These are phyloP conservation scores for Geopemphigus sp. DNA, from an alignment of 1,140 invertebrate genomes.

Conservation along the genomic window DNA sequence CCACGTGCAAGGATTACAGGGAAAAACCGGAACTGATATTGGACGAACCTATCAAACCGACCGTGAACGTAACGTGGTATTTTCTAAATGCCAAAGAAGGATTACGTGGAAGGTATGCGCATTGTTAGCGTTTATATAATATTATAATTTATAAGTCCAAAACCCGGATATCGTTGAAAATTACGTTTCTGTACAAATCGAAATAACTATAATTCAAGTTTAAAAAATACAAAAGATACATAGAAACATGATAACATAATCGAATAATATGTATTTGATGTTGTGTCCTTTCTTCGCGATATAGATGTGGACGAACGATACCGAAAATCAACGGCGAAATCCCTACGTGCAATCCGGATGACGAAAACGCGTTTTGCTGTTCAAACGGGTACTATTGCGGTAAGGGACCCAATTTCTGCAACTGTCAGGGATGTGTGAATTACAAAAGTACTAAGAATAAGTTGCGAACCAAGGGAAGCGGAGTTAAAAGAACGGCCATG, in stretches of 20 bases:
- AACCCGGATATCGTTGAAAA: no score
- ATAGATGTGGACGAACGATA: slow-evolving; percentile 49
- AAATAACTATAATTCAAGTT: no score
- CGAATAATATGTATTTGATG: no score
- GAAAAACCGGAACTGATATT: slow-evolving; percentile 51
- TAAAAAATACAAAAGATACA: no score
- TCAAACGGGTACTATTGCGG: slow-evolving; percentile 52
- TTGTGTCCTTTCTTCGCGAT: no score
- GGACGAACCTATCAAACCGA: slow-evolving; percentile 50
- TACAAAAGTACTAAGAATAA: slow-evolving; percentile 50
- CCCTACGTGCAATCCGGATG: slow-evolving; percentile 51
- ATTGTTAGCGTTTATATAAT: no score
- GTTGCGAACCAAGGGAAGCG: slow-evolving; percentile 42
- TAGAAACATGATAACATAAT: no score
- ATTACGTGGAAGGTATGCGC: slow-evolving; percentile 37
- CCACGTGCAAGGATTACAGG: slow-evolving; percentile 50
- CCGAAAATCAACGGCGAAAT: slow-evolving; percentile 50
- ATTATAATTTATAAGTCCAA: no score
- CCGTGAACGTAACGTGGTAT: slow-evolving; percentile 51
- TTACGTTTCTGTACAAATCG: no score
- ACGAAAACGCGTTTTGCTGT: slow-evolving; percentile 51
- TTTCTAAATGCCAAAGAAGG: slow-evolving; percentile 49
- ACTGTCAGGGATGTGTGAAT: slow-evolving; percentile 51
- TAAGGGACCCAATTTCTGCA: slow-evolving; percentile 41
- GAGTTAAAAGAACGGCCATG: slow-evolving; percentile 30